Evolutionary conservation across 2,113 vertebrate genomes (phyloP).

Genomic region (Corythoichthys intestinalis): DNA sequence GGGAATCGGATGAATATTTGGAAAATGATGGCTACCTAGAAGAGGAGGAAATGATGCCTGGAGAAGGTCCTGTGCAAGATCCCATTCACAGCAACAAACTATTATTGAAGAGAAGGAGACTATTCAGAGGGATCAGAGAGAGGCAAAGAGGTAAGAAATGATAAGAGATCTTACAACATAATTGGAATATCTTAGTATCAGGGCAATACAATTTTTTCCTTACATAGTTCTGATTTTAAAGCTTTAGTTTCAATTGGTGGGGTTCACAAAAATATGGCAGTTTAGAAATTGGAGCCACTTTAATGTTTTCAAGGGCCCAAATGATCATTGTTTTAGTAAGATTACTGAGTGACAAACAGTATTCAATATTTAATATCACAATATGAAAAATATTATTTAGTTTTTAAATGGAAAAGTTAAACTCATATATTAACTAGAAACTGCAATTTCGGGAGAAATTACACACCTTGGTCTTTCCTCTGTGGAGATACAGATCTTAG

Average conservation of each 20-base stretch:
- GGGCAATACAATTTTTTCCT: background rate
- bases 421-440: too few species aligned
- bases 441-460: too few species aligned
- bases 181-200: background rate
- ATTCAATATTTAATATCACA: too few species aligned
- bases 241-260: background rate
- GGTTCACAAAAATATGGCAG: background rate
- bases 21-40: constrained; percentile 69
- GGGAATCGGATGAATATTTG: constrained; percentile 70
- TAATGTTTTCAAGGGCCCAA: background rate
- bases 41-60: constrained; percentile 71
- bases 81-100: constrained; percentile 69
- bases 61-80: constrained; percentile 65
- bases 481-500: too few species aligned
- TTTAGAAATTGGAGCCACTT: background rate
- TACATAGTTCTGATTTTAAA: background rate
- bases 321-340: too few species aligned
- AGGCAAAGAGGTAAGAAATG: constrained; percentile 78
- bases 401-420: too few species aligned
- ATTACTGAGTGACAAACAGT: too few species aligned
- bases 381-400: too few species aligned
- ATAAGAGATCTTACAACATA: background rate
- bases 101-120: constrained; percentile 68
- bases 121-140: constrained; percentile 78
- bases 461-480: too few species aligned